Evolutionary conservation across 2,888 invertebrate genomes (phyloP).

Genomic region (Noctua fimbriata): DNA sequence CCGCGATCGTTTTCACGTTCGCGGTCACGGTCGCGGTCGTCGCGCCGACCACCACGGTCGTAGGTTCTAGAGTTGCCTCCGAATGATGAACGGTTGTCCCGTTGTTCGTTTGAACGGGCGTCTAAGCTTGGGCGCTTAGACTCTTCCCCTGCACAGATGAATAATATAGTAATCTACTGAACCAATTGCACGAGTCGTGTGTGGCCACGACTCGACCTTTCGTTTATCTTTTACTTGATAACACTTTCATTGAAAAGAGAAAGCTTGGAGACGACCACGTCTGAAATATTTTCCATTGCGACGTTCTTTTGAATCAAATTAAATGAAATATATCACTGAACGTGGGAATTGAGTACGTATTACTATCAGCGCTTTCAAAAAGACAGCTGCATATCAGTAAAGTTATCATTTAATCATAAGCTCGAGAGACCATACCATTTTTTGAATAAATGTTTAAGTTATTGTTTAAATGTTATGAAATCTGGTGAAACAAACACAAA

Average conservation of each 20-base stretch:
- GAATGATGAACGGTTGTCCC: conserved; percentile 86
- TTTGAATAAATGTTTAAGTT: conserved; percentile 37
- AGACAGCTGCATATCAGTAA: conserved; percentile 42
- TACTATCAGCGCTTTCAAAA: conserved; percentile 41
- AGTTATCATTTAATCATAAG: conserved; percentile 60
- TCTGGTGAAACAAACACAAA: conserved; percentile 32
- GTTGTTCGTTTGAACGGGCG: conserved; percentile 84
- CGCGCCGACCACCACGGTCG: conserved; percentile 90
- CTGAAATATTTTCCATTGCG: conserved; percentile 34
- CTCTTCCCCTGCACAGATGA: conserved; percentile 83
- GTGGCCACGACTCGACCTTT: conserved; percentile 39
- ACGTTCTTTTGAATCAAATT: conserved; percentile 16
- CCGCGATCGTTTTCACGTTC: conserved; percentile 91
- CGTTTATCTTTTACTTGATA: conserved; percentile 42
- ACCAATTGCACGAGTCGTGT: conserved; percentile 36
- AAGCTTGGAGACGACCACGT: conserved; percentile 16
- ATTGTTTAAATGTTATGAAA: conserved; percentile 43
- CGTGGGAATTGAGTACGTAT: conserved; percentile 21
- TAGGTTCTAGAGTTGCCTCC: conserved; percentile 86
- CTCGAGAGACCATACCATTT: conserved; percentile 55
- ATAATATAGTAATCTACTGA: conserved; percentile 50
- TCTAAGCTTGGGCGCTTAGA: conserved; percentile 89
- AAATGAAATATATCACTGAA: conserved; percentile 20
- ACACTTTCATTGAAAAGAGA: conserved; percentile 41
- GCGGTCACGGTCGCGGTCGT: conserved; percentile 89